Evolutionary conservation across 2,113 vertebrate species (phyloP).

Genomic region (Thunnus thynnus): DNA sequence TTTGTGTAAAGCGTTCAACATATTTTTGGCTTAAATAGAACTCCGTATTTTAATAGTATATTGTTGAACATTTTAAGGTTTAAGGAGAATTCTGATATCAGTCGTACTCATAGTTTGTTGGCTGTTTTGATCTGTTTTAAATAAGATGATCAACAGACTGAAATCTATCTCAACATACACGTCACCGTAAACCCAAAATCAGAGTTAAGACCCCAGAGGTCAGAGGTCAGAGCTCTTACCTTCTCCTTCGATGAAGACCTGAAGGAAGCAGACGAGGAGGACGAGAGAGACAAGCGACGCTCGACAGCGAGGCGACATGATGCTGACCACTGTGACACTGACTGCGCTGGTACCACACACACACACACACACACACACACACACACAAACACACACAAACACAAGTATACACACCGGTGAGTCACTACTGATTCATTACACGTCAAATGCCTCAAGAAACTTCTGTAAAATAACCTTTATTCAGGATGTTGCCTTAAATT

Average conservation of each 20-base stretch:
- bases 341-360: neutral
- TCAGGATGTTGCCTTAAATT: neutral
- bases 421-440: neutral
- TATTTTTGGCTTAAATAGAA: too few relatives aligned
- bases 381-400: neutral
- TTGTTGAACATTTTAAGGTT: too few relatives aligned
- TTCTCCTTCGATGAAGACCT: slow-evolving; percentile 42
- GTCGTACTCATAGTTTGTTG: too few relatives aligned
- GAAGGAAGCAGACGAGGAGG: slow-evolving; percentile 65
- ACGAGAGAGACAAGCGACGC: slow-evolving; percentile 42
- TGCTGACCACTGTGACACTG: slow-evolving; percentile 52
- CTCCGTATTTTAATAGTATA: too few relatives aligned
- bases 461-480: too few relatives aligned
- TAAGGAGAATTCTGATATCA: too few relatives aligned
- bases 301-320: slow-evolving; percentile 62
- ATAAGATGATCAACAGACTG: neutral
- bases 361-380: slow-evolving; percentile 8
- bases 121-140: neutral
- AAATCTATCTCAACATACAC: too few relatives aligned
- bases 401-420: neutral
- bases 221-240: slow-evolving; percentile 62
- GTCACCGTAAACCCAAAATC: too few relatives aligned
- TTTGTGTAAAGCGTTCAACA: too few relatives aligned
- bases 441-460: neutral
- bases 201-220: neutral